phyloP scores from a whole-genome alignment of 2,113 vertebrate species.

The Sinocyclocheilus anshuiensis region DNA sequence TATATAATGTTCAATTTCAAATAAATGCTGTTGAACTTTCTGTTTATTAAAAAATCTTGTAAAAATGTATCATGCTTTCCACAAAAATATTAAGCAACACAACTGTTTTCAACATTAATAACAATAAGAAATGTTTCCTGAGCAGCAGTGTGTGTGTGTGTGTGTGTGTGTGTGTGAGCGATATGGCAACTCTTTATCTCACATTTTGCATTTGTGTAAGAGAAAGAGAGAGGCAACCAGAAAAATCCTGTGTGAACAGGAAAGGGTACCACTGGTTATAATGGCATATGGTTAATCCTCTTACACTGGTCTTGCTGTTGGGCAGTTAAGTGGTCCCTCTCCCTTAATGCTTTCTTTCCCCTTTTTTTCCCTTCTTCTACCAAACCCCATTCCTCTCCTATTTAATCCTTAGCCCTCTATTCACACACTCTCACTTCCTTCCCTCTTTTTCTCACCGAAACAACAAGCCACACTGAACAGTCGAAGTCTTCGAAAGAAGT shows the following conservation, averaged over 20 bases:
- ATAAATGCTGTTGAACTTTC: neutral
- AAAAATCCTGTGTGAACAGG: neutral
- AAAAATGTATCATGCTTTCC: neutral
- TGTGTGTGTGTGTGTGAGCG: too few species aligned
- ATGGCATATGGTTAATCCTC: conserved; percentile 51
- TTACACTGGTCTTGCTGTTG: conserved; percentile 39
- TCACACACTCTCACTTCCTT: neutral
- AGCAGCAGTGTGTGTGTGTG: too few species aligned
- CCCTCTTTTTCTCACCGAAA: neutral
- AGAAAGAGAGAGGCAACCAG: neutral
- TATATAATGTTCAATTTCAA: neutral
- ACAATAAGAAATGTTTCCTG: too few species aligned
- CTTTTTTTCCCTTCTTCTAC: neutral
- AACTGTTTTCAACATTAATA: too few species aligned
- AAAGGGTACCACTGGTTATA: conserved; percentile 45
- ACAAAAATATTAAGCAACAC: too few species aligned
- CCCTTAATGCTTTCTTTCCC: conserved; percentile 26
- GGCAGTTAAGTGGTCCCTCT: conserved; percentile 33
- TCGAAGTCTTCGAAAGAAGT: neutral
- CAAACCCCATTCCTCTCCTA: conserved; percentile 24
- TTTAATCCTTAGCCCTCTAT: neutral
- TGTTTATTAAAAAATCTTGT: neutral
- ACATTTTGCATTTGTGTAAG: neutral
- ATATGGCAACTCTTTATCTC: neutral
- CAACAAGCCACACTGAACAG: neutral